Conservation (phyloP, 2,888 invertebrate species). For the Apamea sordens region DNA sequence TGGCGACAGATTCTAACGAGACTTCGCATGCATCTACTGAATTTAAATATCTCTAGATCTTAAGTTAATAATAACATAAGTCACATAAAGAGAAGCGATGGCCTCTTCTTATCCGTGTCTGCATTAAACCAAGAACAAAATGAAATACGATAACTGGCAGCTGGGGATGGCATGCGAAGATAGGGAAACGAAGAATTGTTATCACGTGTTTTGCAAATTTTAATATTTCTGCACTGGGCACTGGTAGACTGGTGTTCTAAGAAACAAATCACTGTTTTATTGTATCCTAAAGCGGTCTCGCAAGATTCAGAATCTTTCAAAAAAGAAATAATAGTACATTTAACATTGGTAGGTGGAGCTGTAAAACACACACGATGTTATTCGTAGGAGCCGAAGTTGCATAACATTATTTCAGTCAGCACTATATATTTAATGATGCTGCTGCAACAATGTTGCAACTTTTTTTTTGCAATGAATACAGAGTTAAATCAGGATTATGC, state of each 20-base stretch:
- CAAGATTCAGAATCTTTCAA: background rate
- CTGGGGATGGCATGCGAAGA: conserved; percentile 41
- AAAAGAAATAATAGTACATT: background rate
- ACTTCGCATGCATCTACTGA: conserved; percentile 24
- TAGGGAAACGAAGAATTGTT: conserved; percentile 42
- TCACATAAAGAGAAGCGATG: conserved; percentile 52
- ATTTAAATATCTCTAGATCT: conserved; percentile 49
- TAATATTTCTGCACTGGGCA: conserved; percentile 30
- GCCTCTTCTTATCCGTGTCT: conserved; percentile 48
- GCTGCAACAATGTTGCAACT: background rate
- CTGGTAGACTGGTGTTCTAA: conserved; percentile 19
- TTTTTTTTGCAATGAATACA: background rate
- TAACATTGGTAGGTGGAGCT: background rate
- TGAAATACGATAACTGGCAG: conserved; percentile 55
- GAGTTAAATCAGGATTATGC: background rate
- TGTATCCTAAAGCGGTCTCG: background rate
- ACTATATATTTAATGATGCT: background rate
- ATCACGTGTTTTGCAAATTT: conserved; percentile 47
- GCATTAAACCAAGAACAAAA: conserved; percentile 55
- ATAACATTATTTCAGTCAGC: background rate
- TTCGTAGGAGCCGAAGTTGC: background rate
- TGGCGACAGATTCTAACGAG: conserved; percentile 38
- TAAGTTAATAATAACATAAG: conserved; percentile 57
- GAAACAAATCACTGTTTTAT: conserved; percentile 32
- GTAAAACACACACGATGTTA: background rate